A percentile compares a stretch with the other conserved stretches of the same genome.
Evolutionary conservation across 2,113 vertebrate genomes (phyloP).

Genomic region (Myrmecobius fasciatus): DNA sequence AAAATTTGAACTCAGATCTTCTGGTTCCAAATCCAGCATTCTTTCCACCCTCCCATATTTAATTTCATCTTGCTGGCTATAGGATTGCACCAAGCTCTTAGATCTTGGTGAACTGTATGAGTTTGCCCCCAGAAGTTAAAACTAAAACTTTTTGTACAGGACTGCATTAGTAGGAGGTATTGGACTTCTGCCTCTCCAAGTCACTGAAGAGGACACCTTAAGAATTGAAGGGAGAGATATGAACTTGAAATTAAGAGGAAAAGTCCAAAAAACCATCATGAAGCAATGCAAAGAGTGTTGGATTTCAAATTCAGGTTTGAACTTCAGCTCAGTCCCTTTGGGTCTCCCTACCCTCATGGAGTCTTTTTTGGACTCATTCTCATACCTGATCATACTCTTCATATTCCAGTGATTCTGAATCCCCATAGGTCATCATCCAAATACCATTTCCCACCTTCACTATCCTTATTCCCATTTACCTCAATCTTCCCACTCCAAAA

Average conservation of each 20-base stretch:
- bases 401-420: neutral
- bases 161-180: too few species aligned
- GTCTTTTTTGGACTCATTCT: neutral
- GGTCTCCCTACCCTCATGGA: neutral
- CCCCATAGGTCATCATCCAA: neutral
- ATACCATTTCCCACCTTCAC: neutral
- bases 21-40: neutral
- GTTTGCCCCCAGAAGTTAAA: too few species aligned
- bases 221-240: neutral
- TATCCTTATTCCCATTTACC: neutral
- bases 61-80: too few species aligned
- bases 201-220: neutral
- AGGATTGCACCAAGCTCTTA: too few species aligned
- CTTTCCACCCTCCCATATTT: neutral
- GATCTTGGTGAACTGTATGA: too few species aligned
- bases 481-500: neutral
- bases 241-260: neutral
- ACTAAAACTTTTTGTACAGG: too few species aligned
- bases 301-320: conserved; percentile 59
- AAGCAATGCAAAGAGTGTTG: neutral
- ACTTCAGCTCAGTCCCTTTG: conserved; percentile 3
- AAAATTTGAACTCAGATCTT: neutral
- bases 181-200: too few species aligned
- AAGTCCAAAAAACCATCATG: neutral
- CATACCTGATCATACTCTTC: neutral